These are phyloP conservation scores for Sebastes kiyomatsui DNA, from an alignment of 2,797 vertebrate genomes.

Conservation along the genomic window DNA sequence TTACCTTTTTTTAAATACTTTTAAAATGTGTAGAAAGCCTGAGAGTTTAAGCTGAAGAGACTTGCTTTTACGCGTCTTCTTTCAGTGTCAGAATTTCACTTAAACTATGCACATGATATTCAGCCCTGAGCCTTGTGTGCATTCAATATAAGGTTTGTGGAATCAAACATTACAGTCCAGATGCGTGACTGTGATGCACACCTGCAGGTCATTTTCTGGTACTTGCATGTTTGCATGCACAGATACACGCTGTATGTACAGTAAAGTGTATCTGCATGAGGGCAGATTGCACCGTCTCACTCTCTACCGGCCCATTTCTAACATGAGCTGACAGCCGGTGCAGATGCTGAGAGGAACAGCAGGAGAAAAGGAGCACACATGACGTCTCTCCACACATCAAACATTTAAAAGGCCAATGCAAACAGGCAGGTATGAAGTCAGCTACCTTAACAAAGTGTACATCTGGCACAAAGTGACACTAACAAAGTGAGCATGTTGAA, in stretches of 20 bases:
- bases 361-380: slow-evolving; percentile 35
- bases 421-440: slow-evolving; percentile 2
- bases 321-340: slow-evolving; percentile 41
- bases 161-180: neutral
- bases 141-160: neutral
- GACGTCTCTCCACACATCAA: slow-evolving; percentile 62
- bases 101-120: neutral
- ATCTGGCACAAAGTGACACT: slow-evolving; percentile 17
- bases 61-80: neutral
- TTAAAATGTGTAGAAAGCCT: neutral
- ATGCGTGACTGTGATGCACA: neutral
- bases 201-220: neutral
- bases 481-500: neutral
- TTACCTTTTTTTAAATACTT: neutral
- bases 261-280: neutral
- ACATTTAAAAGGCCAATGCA: slow-evolving; percentile 67
- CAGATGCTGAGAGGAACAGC: slow-evolving; percentile 44
- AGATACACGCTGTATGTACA: neutral
- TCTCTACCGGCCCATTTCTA: slow-evolving; percentile 19
- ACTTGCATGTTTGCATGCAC: neutral
- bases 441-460: slow-evolving; percentile 19
- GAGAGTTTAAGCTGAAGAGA: neutral
- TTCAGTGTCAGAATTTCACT: neutral
- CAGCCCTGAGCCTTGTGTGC: neutral
- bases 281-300: neutral